Evolutionary conservation across 2,797 vertebrate genomes (phyloP).

Genomic region (Halcyon smyrnensis): DNA sequence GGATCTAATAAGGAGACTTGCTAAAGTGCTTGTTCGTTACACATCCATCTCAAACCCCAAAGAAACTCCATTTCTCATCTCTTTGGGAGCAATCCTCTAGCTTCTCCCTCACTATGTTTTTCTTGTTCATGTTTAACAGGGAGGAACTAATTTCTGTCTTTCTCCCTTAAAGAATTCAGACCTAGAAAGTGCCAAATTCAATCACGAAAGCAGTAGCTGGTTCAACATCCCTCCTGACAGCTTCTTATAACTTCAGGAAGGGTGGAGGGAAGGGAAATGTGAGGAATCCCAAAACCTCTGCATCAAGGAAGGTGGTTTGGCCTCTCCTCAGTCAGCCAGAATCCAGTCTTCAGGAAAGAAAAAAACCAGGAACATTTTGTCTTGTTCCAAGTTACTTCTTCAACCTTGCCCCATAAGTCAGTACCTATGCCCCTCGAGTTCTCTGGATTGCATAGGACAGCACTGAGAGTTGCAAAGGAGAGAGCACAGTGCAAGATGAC

Average conservation of each 20-base stretch:
- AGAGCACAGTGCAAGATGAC: not conserved
- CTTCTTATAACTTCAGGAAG: not conserved
- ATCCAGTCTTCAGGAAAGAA: not conserved
- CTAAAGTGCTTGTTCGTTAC: not conserved
- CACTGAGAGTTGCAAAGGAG: not conserved
- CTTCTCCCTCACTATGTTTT: not conserved
- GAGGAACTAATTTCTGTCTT: conserved; percentile 44
- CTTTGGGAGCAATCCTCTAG: not conserved
- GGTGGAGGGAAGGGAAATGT: not conserved
- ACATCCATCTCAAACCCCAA: not conserved
- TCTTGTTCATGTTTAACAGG: conserved; percentile 26
- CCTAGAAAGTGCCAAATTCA: conserved; percentile 34
- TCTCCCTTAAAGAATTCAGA: not conserved
- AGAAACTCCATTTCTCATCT: not conserved
- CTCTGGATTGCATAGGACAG: rapidly evolving
- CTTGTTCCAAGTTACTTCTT: not conserved
- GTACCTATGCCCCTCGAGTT: not conserved
- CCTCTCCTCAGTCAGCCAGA: not conserved
- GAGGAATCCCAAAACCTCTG: not conserved
- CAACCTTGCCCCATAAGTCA: not conserved
- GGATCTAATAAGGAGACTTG: not conserved
- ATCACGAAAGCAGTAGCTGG: not conserved
- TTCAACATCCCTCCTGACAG: not conserved
- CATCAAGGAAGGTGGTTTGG: not conserved
- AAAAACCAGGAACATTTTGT: not conserved